Base-by-base conservation (phyloP, 2,113 vertebrate species). In the Astur gentilis region DNA sequence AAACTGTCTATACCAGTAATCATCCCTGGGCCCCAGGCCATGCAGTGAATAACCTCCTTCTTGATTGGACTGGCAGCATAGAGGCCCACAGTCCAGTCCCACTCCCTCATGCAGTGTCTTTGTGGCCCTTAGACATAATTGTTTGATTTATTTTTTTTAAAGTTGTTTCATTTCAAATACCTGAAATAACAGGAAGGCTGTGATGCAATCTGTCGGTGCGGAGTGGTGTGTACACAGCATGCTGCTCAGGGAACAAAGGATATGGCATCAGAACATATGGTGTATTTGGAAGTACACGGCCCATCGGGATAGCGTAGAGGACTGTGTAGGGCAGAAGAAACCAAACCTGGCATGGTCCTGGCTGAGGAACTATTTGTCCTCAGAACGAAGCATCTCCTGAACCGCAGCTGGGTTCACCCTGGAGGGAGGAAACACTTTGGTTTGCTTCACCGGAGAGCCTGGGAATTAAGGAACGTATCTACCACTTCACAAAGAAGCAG, bases 141-240 rank as follows among this genome's bases (percentile, higher is more conserved):
- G 45, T 50, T 87, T 75, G 69, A 27, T 36, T 38, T 90, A 78
- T 78, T 45, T 44, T 44, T n/a, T 69, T 36, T 3, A 7, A 65
- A 93, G 66, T 42, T 90, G 32, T 72, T 94, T 91, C 70, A 49
- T 61, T 87, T 83, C 2, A 2, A 91, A 90, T 88, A 95, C 91
- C 61, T 96, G 92, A 94, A 93, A n/a, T 61, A 91, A 83, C 31
- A 83, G 57, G 69, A 93, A 95, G 70, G 75, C 82, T 90, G 75
- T 72, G 2, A 0, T 34, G 31, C 87, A 90, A 77, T 87, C 89
- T 94, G 87, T 91, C 93, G 83, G 81, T 7, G 11, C 34, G 44
- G 84, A 79, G 29, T 1, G 6, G 57, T 45, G 73, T 65, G 84
- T 52, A 91, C 57, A 57, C 70, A 72, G 70, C 82, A 42, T 5